Percentiles rank a stretch among this genome's conserved stretches.
These are phyloP conservation scores for Lottia gigantea DNA, from an alignment of 2,888 invertebrate genomes.

Conservation along the genomic window DNA sequence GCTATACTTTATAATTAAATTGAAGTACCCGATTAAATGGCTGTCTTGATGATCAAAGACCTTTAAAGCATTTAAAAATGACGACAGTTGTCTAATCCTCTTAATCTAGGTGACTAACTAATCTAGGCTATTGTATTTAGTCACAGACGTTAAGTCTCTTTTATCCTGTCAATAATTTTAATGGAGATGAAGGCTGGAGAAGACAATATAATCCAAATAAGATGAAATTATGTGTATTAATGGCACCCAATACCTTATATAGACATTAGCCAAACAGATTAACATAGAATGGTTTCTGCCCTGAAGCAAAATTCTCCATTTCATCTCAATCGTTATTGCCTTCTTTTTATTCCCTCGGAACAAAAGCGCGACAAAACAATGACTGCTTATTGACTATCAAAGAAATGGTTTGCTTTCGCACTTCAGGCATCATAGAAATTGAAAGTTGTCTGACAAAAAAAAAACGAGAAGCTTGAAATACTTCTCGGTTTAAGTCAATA, in stretches of 20 bases:
- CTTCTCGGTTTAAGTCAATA: slow-evolving; percentile 3
- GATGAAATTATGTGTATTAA: slow-evolving; percentile 2
- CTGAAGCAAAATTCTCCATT: slow-evolving; percentile 3
- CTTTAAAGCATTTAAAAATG: no score
- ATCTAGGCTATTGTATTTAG: no score
- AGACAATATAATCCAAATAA: neutral
- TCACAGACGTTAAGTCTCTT: no score
- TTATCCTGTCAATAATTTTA: no score
- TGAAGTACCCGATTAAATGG: no score
- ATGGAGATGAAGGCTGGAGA: no score
- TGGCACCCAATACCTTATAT: neutral
- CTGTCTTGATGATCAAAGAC: no score
- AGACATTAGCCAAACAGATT: slow-evolving; percentile 10
- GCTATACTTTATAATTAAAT: no score
- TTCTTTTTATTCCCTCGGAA: slow-evolving; percentile 2
- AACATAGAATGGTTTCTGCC: slow-evolving; percentile 1
- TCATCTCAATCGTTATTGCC: neutral
- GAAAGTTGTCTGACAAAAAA: neutral
- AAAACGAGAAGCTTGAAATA: neutral
- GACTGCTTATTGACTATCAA: slow-evolving; percentile 6
- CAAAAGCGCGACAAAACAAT: neutral
- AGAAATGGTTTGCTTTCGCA: slow-evolving; percentile 8
- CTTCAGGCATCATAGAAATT: slow-evolving; percentile 4
- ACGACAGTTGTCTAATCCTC: no score
- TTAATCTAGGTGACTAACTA: no score